Evolutionary conservation across 2,888 invertebrate genomes (phyloP).

Genomic region (Arrhopalites spinosus): DNA sequence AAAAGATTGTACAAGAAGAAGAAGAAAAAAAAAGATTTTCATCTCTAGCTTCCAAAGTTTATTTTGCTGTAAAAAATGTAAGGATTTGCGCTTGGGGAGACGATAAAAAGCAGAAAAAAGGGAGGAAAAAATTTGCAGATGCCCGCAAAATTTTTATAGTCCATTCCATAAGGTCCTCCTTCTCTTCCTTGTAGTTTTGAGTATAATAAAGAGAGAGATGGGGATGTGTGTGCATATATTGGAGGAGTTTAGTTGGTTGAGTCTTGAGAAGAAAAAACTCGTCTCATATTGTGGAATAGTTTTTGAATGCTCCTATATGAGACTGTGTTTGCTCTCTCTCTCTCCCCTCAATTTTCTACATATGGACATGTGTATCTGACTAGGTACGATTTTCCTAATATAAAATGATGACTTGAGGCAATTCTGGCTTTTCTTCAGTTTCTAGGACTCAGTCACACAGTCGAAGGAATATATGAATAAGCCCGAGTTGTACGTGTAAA

Average conservation of each 20-base stretch:
- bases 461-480: neutral
- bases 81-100: conserved; percentile 25
- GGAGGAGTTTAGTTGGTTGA: conserved; percentile 17
- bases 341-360: neutral
- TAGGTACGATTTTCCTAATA: conserved; percentile 26
- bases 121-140: conserved; percentile 16
- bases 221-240: conserved; percentile 17
- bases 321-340: neutral
- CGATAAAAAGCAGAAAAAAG: conserved; percentile 17
- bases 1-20: neutral
- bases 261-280: neutral
- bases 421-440: conserved; percentile 29
- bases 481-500: conserved; percentile 18
- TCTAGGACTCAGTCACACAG: conserved; percentile 24
- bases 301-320: neutral
- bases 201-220: conserved; percentile 16
- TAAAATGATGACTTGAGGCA: conserved; percentile 27
- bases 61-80: conserved; percentile 25
- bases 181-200: neutral
- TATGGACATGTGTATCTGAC: conserved; percentile 15
- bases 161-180: conserved; percentile 9
- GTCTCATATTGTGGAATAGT: neutral
- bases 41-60: conserved; percentile 30
- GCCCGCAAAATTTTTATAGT: conserved; percentile 28
- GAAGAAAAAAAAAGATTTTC: conserved; percentile 24